phyloP scores from a whole-genome alignment of 2,113 vertebrate genomes.

The Gnathochromis pfefferi region DNA sequence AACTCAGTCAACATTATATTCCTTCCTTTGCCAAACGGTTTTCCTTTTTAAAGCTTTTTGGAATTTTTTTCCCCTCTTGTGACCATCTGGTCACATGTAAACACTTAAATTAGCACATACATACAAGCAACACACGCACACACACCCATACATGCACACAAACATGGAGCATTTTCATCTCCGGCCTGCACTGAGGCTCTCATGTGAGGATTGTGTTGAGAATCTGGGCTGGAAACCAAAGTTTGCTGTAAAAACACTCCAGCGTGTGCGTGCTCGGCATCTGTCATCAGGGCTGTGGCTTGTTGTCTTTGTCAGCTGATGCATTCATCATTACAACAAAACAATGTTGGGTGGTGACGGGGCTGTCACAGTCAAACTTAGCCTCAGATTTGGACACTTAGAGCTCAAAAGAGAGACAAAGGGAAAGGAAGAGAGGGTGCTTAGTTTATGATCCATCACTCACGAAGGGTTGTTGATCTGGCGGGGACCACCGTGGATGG shows the following conservation, averaged over 20 bases:
- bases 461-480: not conserved
- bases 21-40: not conserved
- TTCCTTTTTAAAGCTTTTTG: not conserved
- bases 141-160: not conserved
- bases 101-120: not conserved
- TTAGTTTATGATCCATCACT: not conserved
- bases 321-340: not conserved
- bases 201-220: not conserved
- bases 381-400: not conserved
- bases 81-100: not conserved
- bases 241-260: constrained; percentile 45
- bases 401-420: not conserved
- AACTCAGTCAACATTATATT: not conserved
- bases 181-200: not conserved
- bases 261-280: not conserved
- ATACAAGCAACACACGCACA: not conserved
- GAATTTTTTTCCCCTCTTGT: not conserved
- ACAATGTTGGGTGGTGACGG: not conserved
- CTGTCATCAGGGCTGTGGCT: constrained; percentile 18
- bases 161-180: not conserved
- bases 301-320: constrained; percentile 36
- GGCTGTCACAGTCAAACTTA: not conserved
- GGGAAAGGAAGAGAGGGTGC: not conserved
- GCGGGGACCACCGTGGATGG: not conserved
- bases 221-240: not conserved